Evolutionary conservation across 2,113 vertebrate genomes (phyloP), one percentile per base, ranked within the genome.

Genomic region (Monarcha castaneiventris): DNA sequence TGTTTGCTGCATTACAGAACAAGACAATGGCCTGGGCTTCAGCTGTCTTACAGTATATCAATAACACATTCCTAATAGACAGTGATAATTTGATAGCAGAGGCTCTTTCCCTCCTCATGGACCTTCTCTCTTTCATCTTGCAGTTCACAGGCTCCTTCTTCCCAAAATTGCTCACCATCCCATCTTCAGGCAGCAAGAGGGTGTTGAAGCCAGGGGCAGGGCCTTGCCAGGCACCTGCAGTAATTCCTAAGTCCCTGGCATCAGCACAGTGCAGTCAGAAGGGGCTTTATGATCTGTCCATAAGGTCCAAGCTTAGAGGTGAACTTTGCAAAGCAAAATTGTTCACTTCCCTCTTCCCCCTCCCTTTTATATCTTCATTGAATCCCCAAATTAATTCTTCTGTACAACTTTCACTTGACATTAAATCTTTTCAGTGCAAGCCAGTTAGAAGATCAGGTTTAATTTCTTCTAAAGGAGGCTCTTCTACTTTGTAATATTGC

Each of bases 1-100:
- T 56, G 61, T 88, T 96, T 94, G 54, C 55, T 74, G 76, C 78
- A 41, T 94, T 87, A 71, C n/a, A 86, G 76, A 94, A 20, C 5
- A 51, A 78, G 93, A 41, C 66, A 74, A 63, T 5, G 11, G 85
- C 61, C 64, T 86, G 88, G 61, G 16, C 66, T 94, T 90, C 72
- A 92, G 76, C 75, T 84, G 44, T 32, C 39, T 74, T 77, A 59
- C 46, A 71, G 59, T n/a, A 3, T 61, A 51, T 77, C 85, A 71
- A 2, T 91, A 85, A 52, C 43, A 67, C 29, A 7, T 84, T 93
- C 48, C 58, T 87, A 51, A 78, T 11, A 59, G 56, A 33, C 52
- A 63, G 64, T 15, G 63, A 64, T 93, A 94, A 91, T 69, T 91
- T 4, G 23, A 55, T 73, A 71, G 51, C 46, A 33, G 73, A 71